phyloP scores from a whole-genome alignment of 2,797 vertebrate species.

The Acipenser oxyrinchus region DNA sequence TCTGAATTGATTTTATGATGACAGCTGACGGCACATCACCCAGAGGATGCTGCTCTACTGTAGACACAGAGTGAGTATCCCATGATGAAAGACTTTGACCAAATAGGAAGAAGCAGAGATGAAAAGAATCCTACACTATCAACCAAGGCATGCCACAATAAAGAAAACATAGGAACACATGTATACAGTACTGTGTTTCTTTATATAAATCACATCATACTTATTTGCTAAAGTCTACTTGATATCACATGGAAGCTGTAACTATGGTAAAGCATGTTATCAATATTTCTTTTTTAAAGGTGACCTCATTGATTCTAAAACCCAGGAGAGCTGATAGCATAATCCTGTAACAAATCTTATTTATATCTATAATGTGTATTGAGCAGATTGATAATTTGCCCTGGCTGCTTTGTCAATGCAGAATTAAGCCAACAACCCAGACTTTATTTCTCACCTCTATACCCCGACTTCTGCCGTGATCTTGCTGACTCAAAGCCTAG shows the following conservation, averaged over 20 bases:
- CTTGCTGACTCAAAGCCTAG: background rate
- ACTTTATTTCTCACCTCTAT: background rate
- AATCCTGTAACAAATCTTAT: conserved; percentile 1
- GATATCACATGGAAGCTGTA: background rate
- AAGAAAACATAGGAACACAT: no score
- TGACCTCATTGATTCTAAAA: conserved; percentile 2
- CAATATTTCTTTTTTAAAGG: background rate
- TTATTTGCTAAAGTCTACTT: background rate
- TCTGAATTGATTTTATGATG: background rate
- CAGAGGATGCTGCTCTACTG: background rate
- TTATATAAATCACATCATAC: no score
- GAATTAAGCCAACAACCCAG: background rate
- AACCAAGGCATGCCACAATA: no score
- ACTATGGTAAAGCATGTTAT: background rate
- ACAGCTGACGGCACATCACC: background rate
- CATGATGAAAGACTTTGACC: background rate
- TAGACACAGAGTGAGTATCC: background rate
- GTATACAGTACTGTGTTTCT: no score
- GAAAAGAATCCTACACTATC: no score
- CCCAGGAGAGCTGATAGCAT: background rate
- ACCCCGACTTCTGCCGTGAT: background rate
- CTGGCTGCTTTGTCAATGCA: background rate
- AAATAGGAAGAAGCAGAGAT: no score
- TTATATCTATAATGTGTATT: conserved; percentile 2
- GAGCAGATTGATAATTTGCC: background rate